A percentile compares a stretch with the other conserved stretches of the same genome.
phyloP scores from a whole-genome alignment of 2,888 invertebrate species.

The Aelia acuminata region DNA sequence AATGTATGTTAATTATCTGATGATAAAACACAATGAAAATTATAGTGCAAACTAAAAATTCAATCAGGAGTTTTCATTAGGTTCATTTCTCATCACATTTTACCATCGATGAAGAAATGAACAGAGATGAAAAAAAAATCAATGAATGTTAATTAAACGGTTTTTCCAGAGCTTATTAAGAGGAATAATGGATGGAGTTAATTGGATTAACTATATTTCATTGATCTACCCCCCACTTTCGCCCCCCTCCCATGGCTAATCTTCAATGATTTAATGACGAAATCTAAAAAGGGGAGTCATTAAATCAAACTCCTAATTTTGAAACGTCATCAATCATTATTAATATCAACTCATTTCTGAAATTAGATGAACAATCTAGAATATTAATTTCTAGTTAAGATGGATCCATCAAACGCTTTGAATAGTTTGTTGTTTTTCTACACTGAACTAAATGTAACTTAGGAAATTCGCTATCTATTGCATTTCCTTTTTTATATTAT shows the following conservation, averaged over 20 bases:
- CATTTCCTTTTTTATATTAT: too few species aligned
- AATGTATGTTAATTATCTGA: too few species aligned
- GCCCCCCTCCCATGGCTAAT: background rate
- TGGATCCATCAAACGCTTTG: background rate
- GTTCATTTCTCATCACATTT: background rate
- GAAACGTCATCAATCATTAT: conserved; percentile 28
- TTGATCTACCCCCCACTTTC: background rate
- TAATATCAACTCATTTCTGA: background rate
- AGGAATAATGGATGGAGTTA: conserved; percentile 23
- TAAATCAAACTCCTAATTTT: conserved; percentile 39
- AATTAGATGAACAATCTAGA: conserved; percentile 11
- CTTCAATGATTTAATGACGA: conserved; percentile 39
- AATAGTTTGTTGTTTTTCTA: too few species aligned
- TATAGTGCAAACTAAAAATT: too few species aligned
- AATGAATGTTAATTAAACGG: background rate
- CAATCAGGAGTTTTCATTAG: background rate
- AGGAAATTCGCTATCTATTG: too few species aligned
- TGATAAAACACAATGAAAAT: too few species aligned
- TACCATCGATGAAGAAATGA: background rate
- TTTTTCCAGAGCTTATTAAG: background rate
- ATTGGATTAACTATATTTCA: conserved; percentile 36
- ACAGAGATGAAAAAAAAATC: background rate
- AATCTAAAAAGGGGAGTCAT: conserved; percentile 37
- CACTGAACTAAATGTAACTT: background rate
- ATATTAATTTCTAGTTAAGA: background rate